Conservation (phyloP, 2,113 vertebrate genomes). For the Morone chrysops region DNA sequence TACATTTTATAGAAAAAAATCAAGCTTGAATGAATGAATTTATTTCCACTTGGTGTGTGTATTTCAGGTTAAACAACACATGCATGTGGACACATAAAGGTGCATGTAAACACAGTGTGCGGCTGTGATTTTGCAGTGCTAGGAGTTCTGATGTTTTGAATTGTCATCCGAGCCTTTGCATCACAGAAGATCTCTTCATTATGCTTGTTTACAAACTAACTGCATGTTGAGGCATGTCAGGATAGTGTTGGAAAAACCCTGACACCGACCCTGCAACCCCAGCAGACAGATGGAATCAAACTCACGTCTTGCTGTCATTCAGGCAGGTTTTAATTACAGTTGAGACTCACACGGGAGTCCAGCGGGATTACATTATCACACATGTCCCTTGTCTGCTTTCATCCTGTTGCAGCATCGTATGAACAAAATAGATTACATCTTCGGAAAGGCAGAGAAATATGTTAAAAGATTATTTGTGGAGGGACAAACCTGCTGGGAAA, state of each 20-base stretch:
- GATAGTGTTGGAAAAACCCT: conserved; percentile 10
- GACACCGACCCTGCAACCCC: conserved; percentile 8
- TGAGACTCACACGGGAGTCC: conserved; percentile 7
- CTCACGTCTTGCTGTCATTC: conserved; percentile 23
- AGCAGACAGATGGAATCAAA: conserved; percentile 51
- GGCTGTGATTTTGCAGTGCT: not conserved
- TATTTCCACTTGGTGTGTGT: not conserved
- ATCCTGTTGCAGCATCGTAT: conserved; percentile 19
- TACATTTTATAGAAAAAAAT: too few relatives aligned
- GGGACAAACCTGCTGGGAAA: conserved; percentile 55
- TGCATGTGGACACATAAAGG: conserved; percentile 6
- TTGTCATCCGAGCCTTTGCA: conserved; percentile 9
- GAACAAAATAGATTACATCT: conserved; percentile 43
- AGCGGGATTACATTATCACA: conserved; percentile 40
- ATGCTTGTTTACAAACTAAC: conserved; percentile 39
- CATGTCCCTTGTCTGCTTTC: conserved; percentile 30
- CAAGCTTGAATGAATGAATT: not conserved
- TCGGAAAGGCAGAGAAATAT: conserved; percentile 14
- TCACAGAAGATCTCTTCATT: conserved; percentile 31
- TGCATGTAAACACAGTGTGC: not conserved
- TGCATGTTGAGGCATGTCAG: conserved; percentile 2
- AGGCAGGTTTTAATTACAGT: conserved; percentile 63
- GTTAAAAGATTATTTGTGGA: conserved; percentile 34
- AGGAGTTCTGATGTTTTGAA: not conserved
- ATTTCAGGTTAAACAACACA: conserved; percentile 12